Base-by-base conservation (phyloP, 2,113 vertebrate genomes). In the Periophthalmus modestus region DNA sequence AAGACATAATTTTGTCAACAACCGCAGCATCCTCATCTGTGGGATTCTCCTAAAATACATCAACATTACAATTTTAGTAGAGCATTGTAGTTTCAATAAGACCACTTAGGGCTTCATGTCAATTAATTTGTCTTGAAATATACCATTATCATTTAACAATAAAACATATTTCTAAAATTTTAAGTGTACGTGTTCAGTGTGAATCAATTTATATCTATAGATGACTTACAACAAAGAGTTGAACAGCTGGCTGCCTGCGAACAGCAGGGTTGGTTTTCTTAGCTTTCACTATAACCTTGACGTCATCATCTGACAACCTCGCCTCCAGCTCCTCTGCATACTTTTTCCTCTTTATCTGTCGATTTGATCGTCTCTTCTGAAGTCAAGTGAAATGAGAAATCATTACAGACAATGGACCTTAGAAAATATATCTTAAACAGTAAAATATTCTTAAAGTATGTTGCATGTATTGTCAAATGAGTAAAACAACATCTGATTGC, bases 1-100 rank as follows among this genome's bases (percentile, higher is more conserved):
- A 97, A 43, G 97, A 96, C 86, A 99, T 93, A 85, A 99, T 98
- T 93, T 99, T 99, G 90, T 99, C 98, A 74, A 99, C 98, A 90
- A 99, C 96, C 39, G 97, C 97, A 78, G 95, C 98, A 82, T 99
- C 98, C 89, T 99, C 98, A 89, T 99, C 98, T 90, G 94, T 97
- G 34, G 98, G 98, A 85, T 99, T 99, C 85, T 99, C 97, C 98
- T 99, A 34, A 0, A 72, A 79, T 46, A 16, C 48, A 82, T 63
- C 18, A 5, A 68, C 85, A 50, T 82, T 2, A 5, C 54, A 72
- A 74, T 12, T 58, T 66, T 57, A 71, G 74, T 24, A 57, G 76
- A 54, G 15, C 46, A 19, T 46, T 79, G 50, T 54, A 69, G 63
- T 21, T 65, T 71, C 19, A 57, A 16, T 24, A 10, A 57, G 14